Conservation (phyloP, 2,888 invertebrate genomes). For the Epistrophe eligans region DNA sequence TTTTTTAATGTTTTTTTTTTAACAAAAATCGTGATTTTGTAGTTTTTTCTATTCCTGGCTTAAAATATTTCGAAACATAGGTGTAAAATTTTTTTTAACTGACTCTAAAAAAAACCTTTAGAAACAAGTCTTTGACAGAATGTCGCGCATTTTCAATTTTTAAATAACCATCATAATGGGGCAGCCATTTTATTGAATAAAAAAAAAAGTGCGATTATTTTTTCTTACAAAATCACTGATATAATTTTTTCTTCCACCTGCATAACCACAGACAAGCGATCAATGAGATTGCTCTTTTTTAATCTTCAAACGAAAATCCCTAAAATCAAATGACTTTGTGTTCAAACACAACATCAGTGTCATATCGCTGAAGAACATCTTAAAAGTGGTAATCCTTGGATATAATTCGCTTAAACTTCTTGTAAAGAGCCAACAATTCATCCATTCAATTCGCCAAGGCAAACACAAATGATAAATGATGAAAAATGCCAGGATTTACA, state of each 20-base stretch:
- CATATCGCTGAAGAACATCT: slow-evolving; percentile 56
- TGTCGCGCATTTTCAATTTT: too few species aligned
- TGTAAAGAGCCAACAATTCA: slow-evolving; percentile 69
- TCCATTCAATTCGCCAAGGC: slow-evolving; percentile 48
- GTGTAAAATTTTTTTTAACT: too few species aligned
- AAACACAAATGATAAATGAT: slow-evolving; percentile 83
- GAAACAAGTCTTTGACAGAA: too few species aligned
- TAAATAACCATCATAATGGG: too few species aligned
- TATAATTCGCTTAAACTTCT: slow-evolving; percentile 70
- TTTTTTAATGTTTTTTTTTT: too few species aligned
- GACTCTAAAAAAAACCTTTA: too few species aligned
- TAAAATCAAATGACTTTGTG: slow-evolving; percentile 52
- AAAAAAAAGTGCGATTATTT: too few species aligned
- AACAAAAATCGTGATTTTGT: too few species aligned
- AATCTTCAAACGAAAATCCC: slow-evolving; percentile 54
- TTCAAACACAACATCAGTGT: slow-evolving; percentile 3
- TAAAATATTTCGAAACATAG: too few species aligned
- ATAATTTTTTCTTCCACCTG: slow-evolving; percentile 12
- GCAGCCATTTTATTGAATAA: too few species aligned
- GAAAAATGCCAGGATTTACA: slow-evolving; percentile 84
- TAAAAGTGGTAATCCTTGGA: slow-evolving; percentile 66
- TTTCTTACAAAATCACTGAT: not conserved
- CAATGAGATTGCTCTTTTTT: slow-evolving; percentile 62
- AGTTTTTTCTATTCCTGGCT: too few species aligned
- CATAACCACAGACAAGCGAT: slow-evolving; percentile 34